phyloP scores from a whole-genome alignment of 2,113 vertebrate genomes.

The Heterocephalus glaber region DNA sequence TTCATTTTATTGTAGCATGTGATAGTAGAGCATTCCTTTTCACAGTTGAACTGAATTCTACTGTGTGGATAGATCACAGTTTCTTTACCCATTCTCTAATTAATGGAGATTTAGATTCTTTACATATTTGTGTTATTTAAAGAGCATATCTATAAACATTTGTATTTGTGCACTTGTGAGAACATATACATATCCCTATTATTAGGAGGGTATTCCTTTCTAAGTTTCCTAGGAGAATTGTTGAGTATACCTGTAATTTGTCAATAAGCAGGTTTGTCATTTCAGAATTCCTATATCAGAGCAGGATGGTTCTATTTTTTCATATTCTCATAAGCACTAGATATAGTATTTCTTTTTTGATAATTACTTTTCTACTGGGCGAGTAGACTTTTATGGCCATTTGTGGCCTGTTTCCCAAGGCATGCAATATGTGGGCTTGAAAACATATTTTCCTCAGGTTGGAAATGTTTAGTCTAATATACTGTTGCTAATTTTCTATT shows the following conservation, averaged over 20 bases:
- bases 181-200: neutral
- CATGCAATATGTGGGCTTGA: neutral
- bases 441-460: neutral
- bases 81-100: neutral
- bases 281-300: neutral
- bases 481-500: neutral
- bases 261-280: neutral
- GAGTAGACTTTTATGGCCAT: neutral
- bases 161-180: neutral
- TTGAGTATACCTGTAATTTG: neutral
- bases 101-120: neutral
- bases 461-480: neutral
- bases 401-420: neutral
- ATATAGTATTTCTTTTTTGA: neutral
- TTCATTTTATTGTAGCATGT: neutral
- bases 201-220: neutral
- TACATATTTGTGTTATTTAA: neutral
- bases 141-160: neutral
- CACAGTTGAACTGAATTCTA: neutral
- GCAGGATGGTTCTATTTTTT: neutral
- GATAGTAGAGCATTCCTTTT: neutral
- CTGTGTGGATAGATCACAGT: neutral
- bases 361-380: neutral
- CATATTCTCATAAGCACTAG: neutral
- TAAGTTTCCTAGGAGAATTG: neutral